phyloP scores from a whole-genome alignment of 2,888 invertebrate species.

The Dascillus cervinus region DNA sequence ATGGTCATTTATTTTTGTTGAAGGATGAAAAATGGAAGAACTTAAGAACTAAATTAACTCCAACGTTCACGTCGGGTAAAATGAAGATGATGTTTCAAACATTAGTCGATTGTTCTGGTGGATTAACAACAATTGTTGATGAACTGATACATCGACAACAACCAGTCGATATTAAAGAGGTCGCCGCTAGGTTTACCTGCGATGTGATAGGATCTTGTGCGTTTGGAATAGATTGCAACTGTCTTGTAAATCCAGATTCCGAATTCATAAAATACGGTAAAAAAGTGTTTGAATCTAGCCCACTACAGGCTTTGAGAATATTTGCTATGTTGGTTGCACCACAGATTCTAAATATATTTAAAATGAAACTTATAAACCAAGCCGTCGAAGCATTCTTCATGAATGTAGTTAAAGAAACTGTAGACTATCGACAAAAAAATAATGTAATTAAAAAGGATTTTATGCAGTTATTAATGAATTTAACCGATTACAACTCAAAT shows the following conservation, averaged over 20 bases:
- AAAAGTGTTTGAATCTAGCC: constrained; percentile 19
- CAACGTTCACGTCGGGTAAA: constrained; percentile 42
- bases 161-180: constrained; percentile 40
- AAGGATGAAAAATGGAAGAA: constrained; percentile 39
- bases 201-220: constrained; percentile 49
- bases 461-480: constrained; percentile 33
- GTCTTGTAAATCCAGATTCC: constrained; percentile 44
- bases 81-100: constrained; percentile 40
- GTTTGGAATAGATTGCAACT: constrained; percentile 50
- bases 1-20: constrained; percentile 25
- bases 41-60: constrained; percentile 37
- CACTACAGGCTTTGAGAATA: constrained; percentile 43
- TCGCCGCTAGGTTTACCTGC: constrained; percentile 42
- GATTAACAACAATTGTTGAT: constrained; percentile 25
- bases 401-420: constrained; percentile 22
- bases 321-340: constrained; percentile 22
- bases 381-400: constrained; percentile 25
- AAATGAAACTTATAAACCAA: constrained; percentile 16
- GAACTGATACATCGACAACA: constrained; percentile 15
- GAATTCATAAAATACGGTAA: constrained; percentile 34
- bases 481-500: no score
- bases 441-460: constrained; percentile 31
- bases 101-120: constrained; percentile 27
- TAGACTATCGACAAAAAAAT: constrained; percentile 23
- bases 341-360: constrained; percentile 8